A percentile compares a stretch with the other conserved stretches of the same genome.
These are phyloP conservation scores for Heterodera filipjevi DNA, from an alignment of 2,888 invertebrate genomes.

Conservation along the genomic window DNA sequence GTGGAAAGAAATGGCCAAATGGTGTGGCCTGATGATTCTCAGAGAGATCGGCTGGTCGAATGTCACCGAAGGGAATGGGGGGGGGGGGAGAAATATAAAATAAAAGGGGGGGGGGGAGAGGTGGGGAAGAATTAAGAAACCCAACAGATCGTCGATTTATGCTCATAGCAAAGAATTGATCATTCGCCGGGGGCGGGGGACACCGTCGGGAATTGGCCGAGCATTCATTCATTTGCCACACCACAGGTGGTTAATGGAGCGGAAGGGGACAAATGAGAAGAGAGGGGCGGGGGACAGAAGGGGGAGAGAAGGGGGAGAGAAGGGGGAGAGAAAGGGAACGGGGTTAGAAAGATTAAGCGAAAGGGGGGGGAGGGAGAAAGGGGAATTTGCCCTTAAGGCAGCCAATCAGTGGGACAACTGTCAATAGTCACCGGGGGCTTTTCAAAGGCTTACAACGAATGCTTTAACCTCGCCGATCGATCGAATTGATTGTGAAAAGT, in stretches of 20 bases:
- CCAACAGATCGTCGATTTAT: background rate
- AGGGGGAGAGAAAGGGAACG: background rate
- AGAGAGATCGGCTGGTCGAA: conserved; percentile 14
- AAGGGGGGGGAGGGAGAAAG: background rate
- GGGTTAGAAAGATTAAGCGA: background rate
- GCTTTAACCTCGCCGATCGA: background rate
- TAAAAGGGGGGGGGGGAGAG: background rate
- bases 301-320: background rate
- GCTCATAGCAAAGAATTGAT: background rate
- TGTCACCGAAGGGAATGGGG: background rate
- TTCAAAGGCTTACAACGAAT: conserved; percentile 18
- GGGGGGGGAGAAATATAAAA: background rate
- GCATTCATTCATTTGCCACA: background rate
- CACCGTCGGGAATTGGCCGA: background rate
- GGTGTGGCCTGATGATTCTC: background rate
- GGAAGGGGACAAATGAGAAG: background rate
- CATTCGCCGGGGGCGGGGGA: background rate
- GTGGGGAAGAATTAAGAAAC: background rate
- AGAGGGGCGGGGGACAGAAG: background rate
- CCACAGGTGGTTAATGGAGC: conserved; percentile 1
- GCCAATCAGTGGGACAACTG: background rate
- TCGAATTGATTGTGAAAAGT: conserved; percentile 7
- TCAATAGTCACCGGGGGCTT: conserved; percentile 12
- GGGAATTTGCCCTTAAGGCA: background rate
- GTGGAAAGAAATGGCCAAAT: background rate